These are phyloP conservation scores for Myiotriccus ornatus DNA, from an alignment of 2,797 vertebrate genomes.

Conservation along the genomic window DNA sequence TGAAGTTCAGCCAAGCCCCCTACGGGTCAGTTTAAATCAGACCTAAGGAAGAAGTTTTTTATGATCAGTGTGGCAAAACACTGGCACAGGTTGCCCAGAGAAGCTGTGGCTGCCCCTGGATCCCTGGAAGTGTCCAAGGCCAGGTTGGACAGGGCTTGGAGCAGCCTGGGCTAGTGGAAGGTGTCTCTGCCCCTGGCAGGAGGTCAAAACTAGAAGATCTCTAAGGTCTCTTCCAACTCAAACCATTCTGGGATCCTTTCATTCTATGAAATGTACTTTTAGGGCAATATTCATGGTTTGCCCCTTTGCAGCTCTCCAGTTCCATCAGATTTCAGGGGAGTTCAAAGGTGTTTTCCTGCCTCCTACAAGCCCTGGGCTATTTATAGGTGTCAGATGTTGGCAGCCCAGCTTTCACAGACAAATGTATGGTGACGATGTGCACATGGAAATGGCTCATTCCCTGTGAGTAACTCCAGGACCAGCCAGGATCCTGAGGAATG, in stretches of 20 bases:
- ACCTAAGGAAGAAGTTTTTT: not conserved
- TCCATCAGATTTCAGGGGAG: not conserved
- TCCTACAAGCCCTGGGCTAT: not conserved
- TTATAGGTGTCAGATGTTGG: not conserved
- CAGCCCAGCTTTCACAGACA: not conserved
- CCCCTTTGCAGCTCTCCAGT: not conserved
- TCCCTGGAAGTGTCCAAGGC: not conserved
- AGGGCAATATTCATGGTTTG: not conserved
- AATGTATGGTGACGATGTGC: rapidly evolving
- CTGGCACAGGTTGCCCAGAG: not conserved
- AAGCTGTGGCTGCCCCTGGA: not conserved
- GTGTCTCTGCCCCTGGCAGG: not conserved
- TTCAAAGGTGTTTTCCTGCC: constrained; percentile 32
- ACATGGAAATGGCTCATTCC: not conserved
- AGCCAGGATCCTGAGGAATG: not conserved
- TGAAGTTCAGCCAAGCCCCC: not conserved
- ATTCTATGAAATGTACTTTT: not conserved
- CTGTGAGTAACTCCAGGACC: not conserved
- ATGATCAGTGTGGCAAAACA: not conserved
- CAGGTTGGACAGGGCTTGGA: rapidly evolving
- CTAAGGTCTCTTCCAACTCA: not conserved
- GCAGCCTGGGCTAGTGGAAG: rapidly evolving
- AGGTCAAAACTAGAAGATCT: not conserved
- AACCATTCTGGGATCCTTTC: not conserved
- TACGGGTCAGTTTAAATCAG: rapidly evolving